A percentile compares a stretch with the other conserved stretches of the same genome.
Conservation (phyloP, 2,888 invertebrate species). For the Lysandra coridon region DNA sequence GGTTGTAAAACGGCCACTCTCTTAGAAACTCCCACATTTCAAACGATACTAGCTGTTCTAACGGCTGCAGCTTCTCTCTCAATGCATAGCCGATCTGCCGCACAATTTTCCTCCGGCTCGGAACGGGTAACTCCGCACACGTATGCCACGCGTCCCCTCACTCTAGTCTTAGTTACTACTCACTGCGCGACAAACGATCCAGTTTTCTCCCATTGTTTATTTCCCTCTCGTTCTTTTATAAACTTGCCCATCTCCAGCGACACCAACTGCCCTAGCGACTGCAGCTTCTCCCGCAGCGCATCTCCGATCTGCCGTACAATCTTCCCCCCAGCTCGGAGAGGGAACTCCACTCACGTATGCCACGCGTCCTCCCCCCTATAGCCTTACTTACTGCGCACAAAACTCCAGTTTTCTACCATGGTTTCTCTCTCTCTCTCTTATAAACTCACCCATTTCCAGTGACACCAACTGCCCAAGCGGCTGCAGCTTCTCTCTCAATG, state of each 20-base stretch:
- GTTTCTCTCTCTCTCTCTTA: not conserved
- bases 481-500: slow-evolving; percentile 91
- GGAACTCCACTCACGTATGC: slow-evolving; percentile 82
- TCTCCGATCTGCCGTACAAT: slow-evolving; percentile 98
- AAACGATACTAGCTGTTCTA: slow-evolving; percentile 95
- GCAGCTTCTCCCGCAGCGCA: slow-evolving; percentile 91
- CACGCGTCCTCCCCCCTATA: slow-evolving; percentile 82
- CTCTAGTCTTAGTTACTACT: too few species aligned
- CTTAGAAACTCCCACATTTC: slow-evolving; percentile 90
- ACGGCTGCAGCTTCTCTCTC: slow-evolving; percentile 89
- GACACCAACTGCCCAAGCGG: slow-evolving; percentile 96
- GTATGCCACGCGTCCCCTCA: slow-evolving; percentile 81
- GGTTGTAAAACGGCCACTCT: too few species aligned
- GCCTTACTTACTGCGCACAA: too few species aligned
- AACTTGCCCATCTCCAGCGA: slow-evolving; percentile 95
- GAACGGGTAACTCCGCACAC: slow-evolving; percentile 87
- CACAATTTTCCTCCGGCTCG: slow-evolving; percentile 96
- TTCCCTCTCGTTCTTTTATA: too few species aligned
- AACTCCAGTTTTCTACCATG: not conserved
- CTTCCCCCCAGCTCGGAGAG: slow-evolving; percentile 96
- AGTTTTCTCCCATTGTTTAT: not conserved
- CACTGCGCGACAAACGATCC: too few species aligned
- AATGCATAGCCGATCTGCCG: slow-evolving; percentile 98
- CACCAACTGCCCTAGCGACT: slow-evolving; percentile 94
- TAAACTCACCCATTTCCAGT: slow-evolving; percentile 93